Evolutionary conservation across 1,140 invertebrate genomes (phyloP).

Genomic region (Drosophila ficusphila): DNA sequence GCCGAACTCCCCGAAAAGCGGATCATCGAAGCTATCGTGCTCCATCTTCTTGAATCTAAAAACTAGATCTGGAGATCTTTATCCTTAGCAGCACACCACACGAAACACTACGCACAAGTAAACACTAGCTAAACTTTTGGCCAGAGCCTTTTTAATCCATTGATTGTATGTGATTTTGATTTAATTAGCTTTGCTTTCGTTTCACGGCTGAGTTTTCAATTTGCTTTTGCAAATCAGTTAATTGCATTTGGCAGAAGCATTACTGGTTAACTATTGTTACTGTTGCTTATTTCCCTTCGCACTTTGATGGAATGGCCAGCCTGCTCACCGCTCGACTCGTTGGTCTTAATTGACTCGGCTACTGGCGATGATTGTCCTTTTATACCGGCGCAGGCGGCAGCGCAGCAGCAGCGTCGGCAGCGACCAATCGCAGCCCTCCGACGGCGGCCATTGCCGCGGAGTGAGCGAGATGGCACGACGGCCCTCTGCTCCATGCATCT

Average conservation of each 20-base stretch:
- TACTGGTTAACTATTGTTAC: constrained; percentile 2
- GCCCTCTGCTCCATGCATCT: constrained; percentile 7
- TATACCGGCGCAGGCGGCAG: constrained; percentile 74
- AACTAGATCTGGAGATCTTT: neutral
- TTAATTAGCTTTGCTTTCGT: constrained; percentile 50
- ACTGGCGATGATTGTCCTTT: constrained; percentile 83
- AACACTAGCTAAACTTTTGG: constrained; percentile 21
- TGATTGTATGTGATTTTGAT: constrained; percentile 60
- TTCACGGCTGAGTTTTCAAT: neutral
- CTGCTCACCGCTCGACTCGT: constrained; percentile 63
- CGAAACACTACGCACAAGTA: constrained; percentile 11
- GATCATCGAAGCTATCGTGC: constrained; percentile 90
- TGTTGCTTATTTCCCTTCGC: constrained; percentile 17
- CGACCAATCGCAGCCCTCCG: constrained; percentile 72
- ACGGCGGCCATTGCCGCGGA: constrained; percentile 45
- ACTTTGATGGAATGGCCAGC: constrained; percentile 15
- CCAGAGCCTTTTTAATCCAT: constrained; percentile 43
- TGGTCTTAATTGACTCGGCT: constrained; percentile 82
- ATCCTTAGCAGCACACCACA: neutral
- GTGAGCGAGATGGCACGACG: constrained; percentile 20
- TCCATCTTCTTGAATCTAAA: constrained; percentile 85
- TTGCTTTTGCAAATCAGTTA: constrained; percentile 71
- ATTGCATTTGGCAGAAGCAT: constrained; percentile 69
- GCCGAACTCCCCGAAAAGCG: constrained; percentile 89
- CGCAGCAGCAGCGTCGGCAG: constrained; percentile 39